Conservation (phyloP, 1,140 invertebrate genomes). For the Drosophila mauritiana region DNA sequence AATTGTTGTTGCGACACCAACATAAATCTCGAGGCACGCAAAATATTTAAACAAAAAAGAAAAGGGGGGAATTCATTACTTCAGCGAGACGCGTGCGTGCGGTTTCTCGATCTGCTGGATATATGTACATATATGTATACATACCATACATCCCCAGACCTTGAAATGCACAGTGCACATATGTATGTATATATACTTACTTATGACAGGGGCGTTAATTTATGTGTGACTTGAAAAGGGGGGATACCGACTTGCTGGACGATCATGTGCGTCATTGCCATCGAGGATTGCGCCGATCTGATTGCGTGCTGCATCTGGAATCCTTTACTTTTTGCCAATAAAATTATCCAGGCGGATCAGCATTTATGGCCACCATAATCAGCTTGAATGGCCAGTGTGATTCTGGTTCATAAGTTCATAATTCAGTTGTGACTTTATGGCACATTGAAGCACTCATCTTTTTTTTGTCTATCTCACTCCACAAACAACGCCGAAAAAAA, state of each 20-base stretch:
- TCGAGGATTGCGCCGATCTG: slow-evolving; percentile 24
- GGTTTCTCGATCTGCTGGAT: slow-evolving; percentile 30
- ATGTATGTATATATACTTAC: slow-evolving; percentile 1
- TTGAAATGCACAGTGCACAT: slow-evolving; percentile 58
- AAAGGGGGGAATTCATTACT: slow-evolving; percentile 24
- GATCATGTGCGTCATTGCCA: slow-evolving; percentile 48
- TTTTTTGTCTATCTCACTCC: not conserved
- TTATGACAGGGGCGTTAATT: slow-evolving; percentile 81
- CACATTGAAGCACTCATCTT: slow-evolving; percentile 8
- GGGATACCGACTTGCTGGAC: slow-evolving; percentile 15
- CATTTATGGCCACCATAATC: not conserved
- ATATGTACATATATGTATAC: not conserved
- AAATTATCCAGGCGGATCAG: slow-evolving; percentile 2
- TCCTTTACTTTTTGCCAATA: not conserved
- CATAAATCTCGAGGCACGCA: slow-evolving; percentile 75
- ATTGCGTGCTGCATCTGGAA: slow-evolving; percentile 30
- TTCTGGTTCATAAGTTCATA: slow-evolving; percentile 1
- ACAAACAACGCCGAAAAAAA: not conserved
- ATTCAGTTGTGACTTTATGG: slow-evolving; percentile 4
- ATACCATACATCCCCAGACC: slow-evolving; percentile 49
- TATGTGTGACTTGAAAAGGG: slow-evolving; percentile 58
- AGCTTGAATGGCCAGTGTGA: not conserved
- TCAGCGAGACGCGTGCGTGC: slow-evolving; percentile 58
- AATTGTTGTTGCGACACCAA: slow-evolving; percentile 52
- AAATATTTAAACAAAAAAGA: slow-evolving; percentile 71